A percentile compares a stretch with the other conserved stretches of the same genome.
Conservation (phyloP, 2,888 invertebrate genomes). For the Nomada flava region DNA sequence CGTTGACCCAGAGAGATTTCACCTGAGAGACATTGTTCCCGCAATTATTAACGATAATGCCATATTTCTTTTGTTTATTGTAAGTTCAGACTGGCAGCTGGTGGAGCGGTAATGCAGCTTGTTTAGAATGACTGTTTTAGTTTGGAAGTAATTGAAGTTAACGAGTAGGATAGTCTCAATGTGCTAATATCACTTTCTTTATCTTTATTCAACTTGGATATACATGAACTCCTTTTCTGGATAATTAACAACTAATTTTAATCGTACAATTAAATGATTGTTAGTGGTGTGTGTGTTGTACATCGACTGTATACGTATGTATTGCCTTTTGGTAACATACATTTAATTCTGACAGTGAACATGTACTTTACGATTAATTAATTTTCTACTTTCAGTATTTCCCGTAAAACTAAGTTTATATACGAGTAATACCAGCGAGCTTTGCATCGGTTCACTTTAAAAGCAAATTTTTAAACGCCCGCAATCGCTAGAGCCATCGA, state of each 20-base stretch:
- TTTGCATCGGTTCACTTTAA: not conserved
- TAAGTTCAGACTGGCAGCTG: not conserved
- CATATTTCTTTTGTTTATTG: conserved; percentile 12
- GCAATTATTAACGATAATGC: conserved; percentile 1
- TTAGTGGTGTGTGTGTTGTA: too few species aligned
- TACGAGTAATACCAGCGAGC: not conserved
- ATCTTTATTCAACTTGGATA: too few species aligned
- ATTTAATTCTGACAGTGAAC: too few species aligned
- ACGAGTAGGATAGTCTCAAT: not conserved
- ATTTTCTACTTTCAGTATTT: not conserved
- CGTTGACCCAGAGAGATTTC: conserved; percentile 8
- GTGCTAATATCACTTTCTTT: not conserved
- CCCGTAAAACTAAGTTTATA: not conserved
- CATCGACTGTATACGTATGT: too few species aligned
- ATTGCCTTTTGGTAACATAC: too few species aligned
- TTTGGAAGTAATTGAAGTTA: not conserved
- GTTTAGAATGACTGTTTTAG: not conserved
- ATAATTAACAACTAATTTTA: too few species aligned
- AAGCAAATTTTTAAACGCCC: not conserved
- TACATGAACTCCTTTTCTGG: too few species aligned
- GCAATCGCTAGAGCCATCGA: not conserved
- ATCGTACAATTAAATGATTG: too few species aligned
- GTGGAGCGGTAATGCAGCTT: not conserved
- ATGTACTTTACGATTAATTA: not conserved
- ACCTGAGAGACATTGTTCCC: not conserved